A percentile compares a stretch with the other conserved stretches of the same genome.
These are phyloP conservation scores for Campoletis sonorensis DNA, from an alignment of 1,140 invertebrate genomes.

Conservation along the genomic window DNA sequence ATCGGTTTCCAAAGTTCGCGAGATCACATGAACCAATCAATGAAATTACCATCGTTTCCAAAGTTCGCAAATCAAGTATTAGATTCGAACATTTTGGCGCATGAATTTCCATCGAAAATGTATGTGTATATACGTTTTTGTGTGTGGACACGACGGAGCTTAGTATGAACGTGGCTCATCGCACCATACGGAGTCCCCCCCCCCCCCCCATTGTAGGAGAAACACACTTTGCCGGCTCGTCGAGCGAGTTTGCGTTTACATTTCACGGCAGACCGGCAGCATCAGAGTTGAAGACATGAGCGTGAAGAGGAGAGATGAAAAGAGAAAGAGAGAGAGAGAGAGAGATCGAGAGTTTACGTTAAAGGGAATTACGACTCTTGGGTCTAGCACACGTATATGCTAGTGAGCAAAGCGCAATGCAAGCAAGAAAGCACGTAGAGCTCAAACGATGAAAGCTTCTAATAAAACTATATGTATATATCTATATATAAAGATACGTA, in stretches of 20 bases:
- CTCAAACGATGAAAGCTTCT: background rate
- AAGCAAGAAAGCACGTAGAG: conserved; percentile 1
- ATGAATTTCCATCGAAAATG: too few species aligned
- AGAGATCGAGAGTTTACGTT: conserved; percentile 26
- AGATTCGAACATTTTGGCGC: too few species aligned
- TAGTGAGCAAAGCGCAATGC: background rate
- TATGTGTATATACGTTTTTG: too few species aligned
- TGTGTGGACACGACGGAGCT: too few species aligned
- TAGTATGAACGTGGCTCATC: background rate
- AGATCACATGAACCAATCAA: too few species aligned
- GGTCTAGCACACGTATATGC: background rate
- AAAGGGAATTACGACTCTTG: conserved; percentile 28
- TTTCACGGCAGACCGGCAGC: conserved; percentile 33
- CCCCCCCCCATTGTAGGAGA: conserved; percentile 47
- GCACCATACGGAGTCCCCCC: background rate
- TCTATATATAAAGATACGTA: too few species aligned
- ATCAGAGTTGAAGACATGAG: conserved; percentile 19
- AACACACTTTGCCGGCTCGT: conserved; percentile 49
- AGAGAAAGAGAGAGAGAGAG: background rate
- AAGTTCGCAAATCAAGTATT: too few species aligned
- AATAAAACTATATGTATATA: too few species aligned
- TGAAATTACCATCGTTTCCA: too few species aligned
- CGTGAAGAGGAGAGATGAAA: background rate
- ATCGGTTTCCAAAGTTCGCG: too few species aligned
- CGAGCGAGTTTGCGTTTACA: conserved; percentile 43